phyloP scores from a whole-genome alignment of 2,888 invertebrate genomes.

The Oxyscelio sp. region DNA sequence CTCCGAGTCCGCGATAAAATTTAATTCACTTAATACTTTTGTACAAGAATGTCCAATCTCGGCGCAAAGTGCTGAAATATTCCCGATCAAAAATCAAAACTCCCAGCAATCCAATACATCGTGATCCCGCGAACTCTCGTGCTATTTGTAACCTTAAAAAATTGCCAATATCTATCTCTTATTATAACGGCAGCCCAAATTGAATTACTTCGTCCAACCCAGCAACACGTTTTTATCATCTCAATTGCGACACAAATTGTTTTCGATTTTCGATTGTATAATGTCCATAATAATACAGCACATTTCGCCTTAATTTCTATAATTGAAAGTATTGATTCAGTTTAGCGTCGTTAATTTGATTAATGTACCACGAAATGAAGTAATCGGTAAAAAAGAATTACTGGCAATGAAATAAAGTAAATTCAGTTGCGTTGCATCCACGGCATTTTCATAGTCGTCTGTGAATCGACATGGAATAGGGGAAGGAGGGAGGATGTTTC shows the following conservation, averaged over 20 bases:
- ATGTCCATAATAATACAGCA: conserved; percentile 3
- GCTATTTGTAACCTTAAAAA: conserved; percentile 18
- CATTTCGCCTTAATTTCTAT: conserved; percentile 43
- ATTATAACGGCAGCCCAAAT: conserved; percentile 18
- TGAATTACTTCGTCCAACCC: conserved; percentile 13
- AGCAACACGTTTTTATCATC: conserved; percentile 1
- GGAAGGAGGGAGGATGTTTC: conserved; percentile 60
- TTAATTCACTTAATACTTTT: conserved; percentile 32
- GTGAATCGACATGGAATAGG: not conserved
- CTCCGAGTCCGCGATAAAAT: not conserved
- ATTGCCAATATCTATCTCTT: conserved; percentile 35
- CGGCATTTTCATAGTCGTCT: conserved; percentile 65
- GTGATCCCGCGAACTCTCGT: not conserved
- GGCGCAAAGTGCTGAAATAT: conserved; percentile 1
- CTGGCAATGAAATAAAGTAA: conserved; percentile 50
- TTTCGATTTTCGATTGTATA: conserved; percentile 27
- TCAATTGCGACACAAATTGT: conserved; percentile 15
- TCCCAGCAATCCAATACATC: conserved; percentile 8
- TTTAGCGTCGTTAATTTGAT: conserved; percentile 57
- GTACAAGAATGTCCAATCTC: conserved; percentile 9
- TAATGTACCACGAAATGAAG: conserved; percentile 38
- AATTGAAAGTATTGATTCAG: conserved; percentile 58
- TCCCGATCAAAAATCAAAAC: conserved; percentile 32
- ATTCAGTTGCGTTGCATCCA: conserved; percentile 47
- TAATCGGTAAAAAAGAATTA: conserved; percentile 35